A percentile compares a stretch with the other conserved stretches of the same genome.
These are phyloP conservation scores for Xerus rutilus DNA, from an alignment of 2,797 vertebrate genomes.

Conservation along the genomic window DNA sequence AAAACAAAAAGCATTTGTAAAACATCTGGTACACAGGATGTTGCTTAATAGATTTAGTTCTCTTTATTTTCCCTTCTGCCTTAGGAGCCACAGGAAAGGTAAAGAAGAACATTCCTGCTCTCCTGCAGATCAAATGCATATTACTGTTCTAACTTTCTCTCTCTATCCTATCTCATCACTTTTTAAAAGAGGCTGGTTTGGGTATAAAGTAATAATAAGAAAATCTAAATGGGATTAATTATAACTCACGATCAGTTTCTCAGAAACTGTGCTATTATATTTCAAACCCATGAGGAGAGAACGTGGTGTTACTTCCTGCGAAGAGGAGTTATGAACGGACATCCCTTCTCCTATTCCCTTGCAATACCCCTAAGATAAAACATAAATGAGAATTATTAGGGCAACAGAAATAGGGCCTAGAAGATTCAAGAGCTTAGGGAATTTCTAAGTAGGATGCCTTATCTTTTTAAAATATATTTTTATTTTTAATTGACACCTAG, in stretches of 20 bases:
- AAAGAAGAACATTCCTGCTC: background rate
- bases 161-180: background rate
- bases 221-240: slow-evolving; percentile 37
- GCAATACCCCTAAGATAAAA: background rate
- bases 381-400: background rate
- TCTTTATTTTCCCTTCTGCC: background rate
- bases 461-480: background rate
- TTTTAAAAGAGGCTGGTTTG: background rate
- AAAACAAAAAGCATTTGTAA: background rate
- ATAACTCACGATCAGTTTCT: background rate
- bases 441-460: background rate
- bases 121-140: background rate
- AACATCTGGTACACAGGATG: background rate
- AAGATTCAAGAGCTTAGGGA: background rate
- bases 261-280: background rate
- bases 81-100: background rate
- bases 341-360: background rate
- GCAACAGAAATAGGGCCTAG: background rate
- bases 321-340: background rate
- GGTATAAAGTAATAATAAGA: background rate
- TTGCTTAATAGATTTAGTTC: background rate
- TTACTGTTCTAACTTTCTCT: background rate
- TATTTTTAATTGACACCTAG: background rate
- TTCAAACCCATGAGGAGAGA: background rate
- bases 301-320: background rate